A percentile compares a stretch with the other conserved stretches of the same genome.
phyloP scores from a whole-genome alignment of 2,797 vertebrate species.

The Darevskia nairensis region DNA sequence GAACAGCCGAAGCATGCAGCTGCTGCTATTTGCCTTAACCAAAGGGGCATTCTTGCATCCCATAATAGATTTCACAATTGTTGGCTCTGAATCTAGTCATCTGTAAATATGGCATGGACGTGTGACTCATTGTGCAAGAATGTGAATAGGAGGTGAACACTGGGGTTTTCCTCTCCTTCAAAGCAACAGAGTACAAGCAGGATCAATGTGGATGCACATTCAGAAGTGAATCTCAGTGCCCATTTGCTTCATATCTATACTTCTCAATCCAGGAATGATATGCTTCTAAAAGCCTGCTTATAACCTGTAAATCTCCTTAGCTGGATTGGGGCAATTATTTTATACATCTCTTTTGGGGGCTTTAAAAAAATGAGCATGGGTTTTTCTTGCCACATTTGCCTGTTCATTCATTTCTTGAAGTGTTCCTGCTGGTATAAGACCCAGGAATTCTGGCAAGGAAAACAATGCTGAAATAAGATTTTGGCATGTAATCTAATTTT shows the following conservation, averaged over 20 bases:
- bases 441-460: not conserved
- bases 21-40: too few species aligned
- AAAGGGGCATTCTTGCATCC: too few species aligned
- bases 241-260: not conserved
- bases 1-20: too few species aligned
- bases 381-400: not conserved
- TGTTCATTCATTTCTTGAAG: not conserved
- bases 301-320: not conserved
- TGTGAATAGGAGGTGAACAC: not conserved
- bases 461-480: constrained; percentile 11
- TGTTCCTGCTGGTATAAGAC: not conserved
- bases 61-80: not conserved
- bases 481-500: constrained; percentile 47
- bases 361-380: not conserved
- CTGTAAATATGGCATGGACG: too few species aligned
- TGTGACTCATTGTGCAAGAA: not conserved
- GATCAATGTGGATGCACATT: not conserved
- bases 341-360: not conserved
- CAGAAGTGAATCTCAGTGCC: not conserved
- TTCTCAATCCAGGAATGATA: not conserved
- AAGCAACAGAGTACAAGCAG: not conserved
- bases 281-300: not conserved
- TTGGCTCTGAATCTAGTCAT: not conserved
- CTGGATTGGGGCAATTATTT: too few species aligned
- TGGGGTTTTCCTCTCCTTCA: not conserved